phyloP scores from a whole-genome alignment of 2,113 vertebrate genomes.

The Drymodes brunneopygia region DNA sequence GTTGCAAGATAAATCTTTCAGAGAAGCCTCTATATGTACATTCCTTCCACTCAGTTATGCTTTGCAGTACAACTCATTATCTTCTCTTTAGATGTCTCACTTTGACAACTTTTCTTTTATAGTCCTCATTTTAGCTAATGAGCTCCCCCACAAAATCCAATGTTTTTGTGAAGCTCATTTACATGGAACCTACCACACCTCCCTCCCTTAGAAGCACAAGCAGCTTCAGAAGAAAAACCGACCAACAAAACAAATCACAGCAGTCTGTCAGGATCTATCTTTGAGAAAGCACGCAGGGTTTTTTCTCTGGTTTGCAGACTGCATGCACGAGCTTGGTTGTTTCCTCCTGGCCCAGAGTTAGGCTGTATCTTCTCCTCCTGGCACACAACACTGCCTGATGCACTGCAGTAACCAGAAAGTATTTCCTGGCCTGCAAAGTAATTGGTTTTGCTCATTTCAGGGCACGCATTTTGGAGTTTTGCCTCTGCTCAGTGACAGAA shows the following conservation, averaged over 20 bases:
- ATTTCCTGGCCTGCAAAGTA: background rate
- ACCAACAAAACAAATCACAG: slow-evolving; percentile 10
- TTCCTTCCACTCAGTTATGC: background rate
- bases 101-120: slow-evolving; percentile 40
- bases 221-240: slow-evolving; percentile 1
- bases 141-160: slow-evolving; percentile 7
- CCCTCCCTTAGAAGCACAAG: background rate
- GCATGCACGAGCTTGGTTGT: background rate
- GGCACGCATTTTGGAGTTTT: background rate
- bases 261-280: background rate
- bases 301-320: background rate
- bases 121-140: slow-evolving; percentile 28
- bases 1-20: background rate
- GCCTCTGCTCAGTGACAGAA: background rate
- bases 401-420: background rate
- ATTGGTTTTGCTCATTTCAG: background rate
- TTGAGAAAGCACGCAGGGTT: background rate
- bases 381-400: background rate
- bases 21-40: background rate
- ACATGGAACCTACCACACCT: background rate
- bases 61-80: slow-evolving; percentile 24
- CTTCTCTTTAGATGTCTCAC: slow-evolving; percentile 47
- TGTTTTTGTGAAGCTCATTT: slow-evolving; percentile 4
- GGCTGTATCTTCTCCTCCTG: background rate
- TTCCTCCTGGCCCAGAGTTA: background rate